Evolutionary conservation across 2,113 vertebrate species (phyloP).

Genomic region (Semnornis frantzii): DNA sequence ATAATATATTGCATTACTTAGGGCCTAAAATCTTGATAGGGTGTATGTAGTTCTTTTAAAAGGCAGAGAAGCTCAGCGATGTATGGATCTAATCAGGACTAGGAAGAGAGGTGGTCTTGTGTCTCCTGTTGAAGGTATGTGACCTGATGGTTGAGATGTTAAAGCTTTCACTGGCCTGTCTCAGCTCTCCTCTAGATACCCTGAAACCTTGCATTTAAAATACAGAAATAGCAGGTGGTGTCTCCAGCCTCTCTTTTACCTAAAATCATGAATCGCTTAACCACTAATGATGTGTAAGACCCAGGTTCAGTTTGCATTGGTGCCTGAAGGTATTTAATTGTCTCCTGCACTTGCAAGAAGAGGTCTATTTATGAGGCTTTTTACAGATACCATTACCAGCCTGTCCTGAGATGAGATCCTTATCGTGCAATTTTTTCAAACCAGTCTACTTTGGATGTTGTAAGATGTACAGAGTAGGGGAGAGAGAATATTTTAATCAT

Average conservation of each 20-base stretch:
- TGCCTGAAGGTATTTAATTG: neutral
- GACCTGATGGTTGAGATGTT: neutral
- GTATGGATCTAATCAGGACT: neutral
- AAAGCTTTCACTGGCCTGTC: neutral
- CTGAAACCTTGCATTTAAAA: neutral
- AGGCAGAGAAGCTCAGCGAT: neutral
- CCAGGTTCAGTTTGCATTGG: neutral
- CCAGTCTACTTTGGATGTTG: neutral
- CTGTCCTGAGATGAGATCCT: neutral
- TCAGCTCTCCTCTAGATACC: neutral
- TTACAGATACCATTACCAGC: neutral
- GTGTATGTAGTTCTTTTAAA: neutral
- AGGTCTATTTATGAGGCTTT: conserved; percentile 13
- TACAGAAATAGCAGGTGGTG: neutral
- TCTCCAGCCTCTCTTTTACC: neutral
- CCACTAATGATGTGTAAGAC: conserved; percentile 8
- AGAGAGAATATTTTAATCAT: neutral
- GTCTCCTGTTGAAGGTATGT: neutral
- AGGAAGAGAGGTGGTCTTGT: neutral
- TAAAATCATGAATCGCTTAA: neutral
- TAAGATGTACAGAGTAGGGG: neutral
- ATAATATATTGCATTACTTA: neutral
- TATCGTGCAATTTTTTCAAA: neutral
- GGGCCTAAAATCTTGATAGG: neutral
- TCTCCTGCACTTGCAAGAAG: neutral